Evolutionary conservation across 2,888 invertebrate genomes (phyloP), one percentile per base, ranked within the genome.

Genomic region (Nephrocerus scutellatus): DNA sequence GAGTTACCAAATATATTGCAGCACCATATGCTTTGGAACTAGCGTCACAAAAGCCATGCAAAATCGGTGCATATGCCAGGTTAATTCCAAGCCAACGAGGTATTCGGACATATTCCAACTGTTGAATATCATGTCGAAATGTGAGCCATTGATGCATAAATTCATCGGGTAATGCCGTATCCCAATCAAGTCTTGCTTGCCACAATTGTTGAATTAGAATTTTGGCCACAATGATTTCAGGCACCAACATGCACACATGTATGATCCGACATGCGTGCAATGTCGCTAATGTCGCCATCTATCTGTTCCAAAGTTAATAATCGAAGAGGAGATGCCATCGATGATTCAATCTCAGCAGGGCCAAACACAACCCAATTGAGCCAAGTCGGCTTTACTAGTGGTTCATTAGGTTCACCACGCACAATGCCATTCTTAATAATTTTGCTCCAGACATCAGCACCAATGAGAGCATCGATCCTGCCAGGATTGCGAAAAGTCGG

Each of bases 21-120:
- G 36, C 30, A 8, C 24, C 36, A 20, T 36, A 32, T 9, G 36
- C 36, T 6, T 16, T 19, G 5, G 26, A 14, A 13, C 38, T 38
- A 14, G 38, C 42, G 12, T 43, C 35, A 20, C 38, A 43, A 22
- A 39, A 43, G 1, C 42, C 42, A 14, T 43, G 39, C 2, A 43
- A 6, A 6, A 10, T 19, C 3, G 41, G 24, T 12, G n/a, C 4
- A n/a, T 18, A n/a, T n/a, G 23, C 26, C 9, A 6, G n/a, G 7
- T 9, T n/a, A 36, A 41, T 36, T 8, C 36, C 36, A 6, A 41
- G 15, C 41, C 30, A 38, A n/a, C 39, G 24, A 7, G 34, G 38
- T 4, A 43, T 30, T 4, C 35, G 28, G 15, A 43, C 20, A 1
- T 14, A 18, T n/a, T 38, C 25, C 7, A 38, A 13, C 5, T 18